Evolutionary conservation across 2,797 vertebrate species (phyloP).

Genomic region (Mus minutoides): DNA sequence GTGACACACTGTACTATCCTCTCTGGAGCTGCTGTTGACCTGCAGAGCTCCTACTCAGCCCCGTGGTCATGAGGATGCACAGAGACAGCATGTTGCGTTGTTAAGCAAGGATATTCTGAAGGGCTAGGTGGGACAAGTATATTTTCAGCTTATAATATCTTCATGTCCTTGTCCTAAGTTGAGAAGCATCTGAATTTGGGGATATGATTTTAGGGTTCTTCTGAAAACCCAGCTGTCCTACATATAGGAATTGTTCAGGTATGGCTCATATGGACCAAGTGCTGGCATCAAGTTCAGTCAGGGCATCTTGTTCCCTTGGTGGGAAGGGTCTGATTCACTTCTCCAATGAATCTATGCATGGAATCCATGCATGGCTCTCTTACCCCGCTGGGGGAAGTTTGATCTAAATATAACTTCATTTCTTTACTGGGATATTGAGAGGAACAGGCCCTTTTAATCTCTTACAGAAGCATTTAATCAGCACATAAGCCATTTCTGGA

Average conservation of each 20-base stretch:
- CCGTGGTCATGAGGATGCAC: background rate
- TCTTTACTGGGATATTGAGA: background rate
- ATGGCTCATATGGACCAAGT: background rate
- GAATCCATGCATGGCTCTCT: background rate
- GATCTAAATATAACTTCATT: slow-evolving; percentile 32
- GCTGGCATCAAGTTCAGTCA: too few species aligned
- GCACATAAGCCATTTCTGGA: background rate
- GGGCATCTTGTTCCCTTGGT: background rate
- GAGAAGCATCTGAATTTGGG: background rate
- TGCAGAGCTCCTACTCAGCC: background rate
- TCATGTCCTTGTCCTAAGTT: background rate
- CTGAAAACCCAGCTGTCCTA: background rate
- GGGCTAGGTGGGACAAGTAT: background rate
- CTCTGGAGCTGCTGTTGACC: background rate
- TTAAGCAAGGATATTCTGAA: background rate
- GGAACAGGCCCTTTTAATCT: background rate
- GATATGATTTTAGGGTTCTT: background rate
- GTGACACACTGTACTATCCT: background rate
- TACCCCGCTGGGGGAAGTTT: background rate
- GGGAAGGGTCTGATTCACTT: background rate
- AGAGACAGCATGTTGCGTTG: background rate
- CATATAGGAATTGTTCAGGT: background rate
- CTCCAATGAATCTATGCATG: background rate
- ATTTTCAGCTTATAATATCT: background rate
- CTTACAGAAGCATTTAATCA: background rate